Evolutionary conservation across 1,140 invertebrate genomes (phyloP), one percentile per base, ranked within the genome.

Genomic region (Mycetomoellerius zeteki): DNA sequence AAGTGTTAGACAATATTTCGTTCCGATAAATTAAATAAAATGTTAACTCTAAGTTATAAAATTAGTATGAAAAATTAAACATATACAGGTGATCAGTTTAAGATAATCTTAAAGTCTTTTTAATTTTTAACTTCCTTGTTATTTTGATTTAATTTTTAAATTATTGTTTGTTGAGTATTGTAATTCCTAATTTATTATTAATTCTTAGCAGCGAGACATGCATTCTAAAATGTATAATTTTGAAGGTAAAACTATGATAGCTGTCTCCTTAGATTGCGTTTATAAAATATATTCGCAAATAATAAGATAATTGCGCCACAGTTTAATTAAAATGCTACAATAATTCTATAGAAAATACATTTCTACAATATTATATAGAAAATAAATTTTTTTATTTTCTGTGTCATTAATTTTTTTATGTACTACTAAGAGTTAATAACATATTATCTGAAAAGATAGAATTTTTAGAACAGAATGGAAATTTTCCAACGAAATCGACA

Each of bases 351-450:
- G 16, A 19, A 64, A 64, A 16, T 10, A 0, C 33, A 8, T 8
- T n/a, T n/a, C 2, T n/a, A 64, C 5, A 64, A 33, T 64, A 30
- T 64, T 64, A 0, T 7, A 37, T 64, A n/a, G 16, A 19, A 64
- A 64, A 16, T 10, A 0, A 6, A 8, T 8, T 37, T 37, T 64
- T 64, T 33, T 62, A 21, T 12, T 60, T 24, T 64, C 7, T 65
- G 8, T 62, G 12, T n/a, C 19, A 65, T 65, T 64, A 37, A 33
- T 65, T 33, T n/a, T 65, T 65, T n/a, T 65, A 65, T 33, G 14
- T 62, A n/a, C n/a, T n/a, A 33, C 10, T 10, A 65, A 65, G n/a
- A 64, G 14, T 30, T 62, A 30, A 14, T 62, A 62, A 19, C 12
- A 3, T 64, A 19, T 64, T 33, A n/a, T 8, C 33, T 27, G 0